Conservation (phyloP, 2,797 vertebrate species). For the Microctenopoma stevenorrisi region DNA sequence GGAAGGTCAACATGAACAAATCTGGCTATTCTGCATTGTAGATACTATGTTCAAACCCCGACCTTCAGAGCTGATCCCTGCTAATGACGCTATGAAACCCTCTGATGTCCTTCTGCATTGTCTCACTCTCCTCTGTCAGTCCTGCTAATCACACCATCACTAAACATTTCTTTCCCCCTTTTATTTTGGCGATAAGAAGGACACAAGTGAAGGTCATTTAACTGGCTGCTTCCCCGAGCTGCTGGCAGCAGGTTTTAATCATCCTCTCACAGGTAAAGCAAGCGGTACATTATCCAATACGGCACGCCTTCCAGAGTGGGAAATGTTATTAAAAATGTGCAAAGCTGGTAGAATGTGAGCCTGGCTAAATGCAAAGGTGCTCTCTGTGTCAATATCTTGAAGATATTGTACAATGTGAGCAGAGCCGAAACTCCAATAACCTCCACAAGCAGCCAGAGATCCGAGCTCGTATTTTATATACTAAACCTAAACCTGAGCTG, state of each 20-base stretch:
- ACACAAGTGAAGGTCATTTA: conserved; percentile 72
- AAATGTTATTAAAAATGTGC: conserved; percentile 80
- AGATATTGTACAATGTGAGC: conserved; percentile 43
- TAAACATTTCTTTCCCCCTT: conserved; percentile 54
- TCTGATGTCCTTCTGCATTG: conserved; percentile 39
- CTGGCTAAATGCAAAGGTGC: conserved; percentile 49
- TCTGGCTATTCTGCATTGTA: conserved; percentile 36
- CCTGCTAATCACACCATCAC: conserved; percentile 64
- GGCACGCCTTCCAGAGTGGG: conserved; percentile 71
- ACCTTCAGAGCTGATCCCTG: conserved; percentile 49
- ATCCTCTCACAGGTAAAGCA: conserved; percentile 69
- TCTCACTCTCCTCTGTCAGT: conserved; percentile 33
- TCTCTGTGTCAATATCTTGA: conserved; percentile 57
- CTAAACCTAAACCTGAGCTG: conserved; percentile 16
- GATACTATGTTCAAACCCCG: conserved; percentile 33
- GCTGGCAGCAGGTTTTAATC: conserved; percentile 75
- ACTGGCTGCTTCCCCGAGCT: conserved; percentile 70
- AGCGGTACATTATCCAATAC: conserved; percentile 71
- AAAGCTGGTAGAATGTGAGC: conserved; percentile 68
- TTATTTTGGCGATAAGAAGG: conserved; percentile 59
- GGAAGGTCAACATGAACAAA: conserved; percentile 58
- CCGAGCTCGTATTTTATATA: conserved; percentile 64
- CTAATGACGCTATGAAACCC: conserved; percentile 58
- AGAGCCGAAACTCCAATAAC: conserved; percentile 62
- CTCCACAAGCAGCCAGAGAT: conserved; percentile 38